These are phyloP conservation scores for Hoplodrina ambigua DNA, from an alignment of 2,888 invertebrate genomes.

Conservation along the genomic window DNA sequence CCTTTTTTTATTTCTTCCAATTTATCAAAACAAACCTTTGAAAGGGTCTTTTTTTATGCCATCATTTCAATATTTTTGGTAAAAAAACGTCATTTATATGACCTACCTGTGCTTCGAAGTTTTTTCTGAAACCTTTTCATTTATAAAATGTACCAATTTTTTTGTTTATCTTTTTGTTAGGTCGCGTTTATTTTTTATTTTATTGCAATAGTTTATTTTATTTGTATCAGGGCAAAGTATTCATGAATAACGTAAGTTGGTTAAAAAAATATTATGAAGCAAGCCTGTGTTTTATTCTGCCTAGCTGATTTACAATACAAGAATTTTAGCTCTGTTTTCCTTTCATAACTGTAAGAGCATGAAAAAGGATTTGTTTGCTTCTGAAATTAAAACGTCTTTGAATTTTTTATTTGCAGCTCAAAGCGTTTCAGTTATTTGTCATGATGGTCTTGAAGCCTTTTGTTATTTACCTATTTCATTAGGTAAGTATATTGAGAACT, in stretches of 20 bases:
- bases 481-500: background rate
- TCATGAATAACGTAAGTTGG: background rate
- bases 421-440: constrained; percentile 15
- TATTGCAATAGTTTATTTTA: background rate
- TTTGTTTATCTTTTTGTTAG: background rate
- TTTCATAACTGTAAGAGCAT: constrained; percentile 23
- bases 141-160: constrained; percentile 4
- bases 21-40: constrained; percentile 75
- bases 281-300: constrained; percentile 6
- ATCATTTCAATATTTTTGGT: constrained; percentile 63
- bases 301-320: constrained; percentile 15
- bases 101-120: constrained; percentile 38
- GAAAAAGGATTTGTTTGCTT: constrained; percentile 46
- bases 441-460: constrained; percentile 11
- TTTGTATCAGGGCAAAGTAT: background rate
- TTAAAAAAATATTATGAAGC: background rate
- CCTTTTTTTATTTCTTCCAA: constrained; percentile 71
- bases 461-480: background rate
- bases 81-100: constrained; percentile 56
- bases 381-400: constrained; percentile 38
- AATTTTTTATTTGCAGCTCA: constrained; percentile 12
- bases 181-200: background rate
- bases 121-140: constrained; percentile 13
- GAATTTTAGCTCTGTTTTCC: constrained; percentile 13
- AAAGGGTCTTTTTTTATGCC: constrained; percentile 64